Conservation (phyloP, 2,797 vertebrate genomes). For the Melanotaenia trifasciata region DNA sequence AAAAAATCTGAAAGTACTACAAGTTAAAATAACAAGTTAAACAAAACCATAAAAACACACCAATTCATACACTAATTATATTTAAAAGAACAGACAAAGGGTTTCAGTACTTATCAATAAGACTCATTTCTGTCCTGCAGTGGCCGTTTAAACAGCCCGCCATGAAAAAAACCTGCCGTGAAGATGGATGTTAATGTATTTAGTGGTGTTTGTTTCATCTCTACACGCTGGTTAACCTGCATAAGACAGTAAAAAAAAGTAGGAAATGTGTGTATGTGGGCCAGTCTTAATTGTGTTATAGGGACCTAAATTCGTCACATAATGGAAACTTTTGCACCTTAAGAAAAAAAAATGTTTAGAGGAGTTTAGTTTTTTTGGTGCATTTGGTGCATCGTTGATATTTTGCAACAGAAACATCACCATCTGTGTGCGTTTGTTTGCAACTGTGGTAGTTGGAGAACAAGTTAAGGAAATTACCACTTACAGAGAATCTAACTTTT, state of each 20-base stretch:
- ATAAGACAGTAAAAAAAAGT: slow-evolving; percentile 18
- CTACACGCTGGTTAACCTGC: slow-evolving; percentile 14
- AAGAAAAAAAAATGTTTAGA: slow-evolving; percentile 1
- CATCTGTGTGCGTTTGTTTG: too few species aligned
- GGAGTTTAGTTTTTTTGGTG: too few species aligned
- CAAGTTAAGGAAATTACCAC: neutral
- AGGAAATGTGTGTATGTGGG: slow-evolving; percentile 26
- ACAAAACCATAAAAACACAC: too few species aligned
- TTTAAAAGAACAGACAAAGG: neutral
- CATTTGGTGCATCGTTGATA: neutral
- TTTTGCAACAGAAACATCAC: too few species aligned
- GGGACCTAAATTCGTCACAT: neutral
- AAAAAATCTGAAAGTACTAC: too few species aligned
- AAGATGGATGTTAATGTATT: slow-evolving; percentile 31
- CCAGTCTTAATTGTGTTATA: neutral
- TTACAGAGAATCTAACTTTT: neutral
- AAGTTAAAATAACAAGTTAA: too few species aligned
- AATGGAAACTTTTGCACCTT: neutral
- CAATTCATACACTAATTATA: too few species aligned
- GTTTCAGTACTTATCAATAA: slow-evolving; percentile 28
- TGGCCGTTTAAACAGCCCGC: slow-evolving; percentile 32
- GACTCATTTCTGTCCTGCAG: slow-evolving; percentile 30
- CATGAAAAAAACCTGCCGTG: slow-evolving; percentile 22
- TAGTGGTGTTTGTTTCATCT: slow-evolving; percentile 24
- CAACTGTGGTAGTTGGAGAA: too few species aligned